Evolutionary conservation across 2,113 vertebrate species (phyloP), one percentile per base, ranked within the genome.

Genomic region (Paedocypris sp.): DNA sequence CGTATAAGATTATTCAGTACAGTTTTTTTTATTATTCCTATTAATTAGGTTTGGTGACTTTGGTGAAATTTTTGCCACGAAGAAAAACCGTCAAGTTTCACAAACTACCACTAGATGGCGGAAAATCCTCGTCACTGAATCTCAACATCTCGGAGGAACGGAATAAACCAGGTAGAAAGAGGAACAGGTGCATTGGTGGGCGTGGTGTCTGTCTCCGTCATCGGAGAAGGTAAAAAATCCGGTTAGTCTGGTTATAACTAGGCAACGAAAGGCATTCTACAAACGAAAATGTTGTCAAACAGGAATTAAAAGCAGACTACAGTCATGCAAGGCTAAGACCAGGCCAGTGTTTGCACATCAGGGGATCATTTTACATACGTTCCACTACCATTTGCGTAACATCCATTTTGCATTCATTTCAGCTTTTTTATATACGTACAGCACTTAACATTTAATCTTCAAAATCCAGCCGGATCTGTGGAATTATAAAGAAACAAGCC

Each of bases 261-360:
- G 11, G 2, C 38, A 43, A 10, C 38, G 36, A 58, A 15, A 58
- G 18, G 18, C 39, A 58, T 43, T 36, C 54, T 31, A 58, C 42
- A 25, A 45, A 58, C 4, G 39, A 71, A n/a, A n/a, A 75, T 65
- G 25, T 47, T 68, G 36, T 19, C 39, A 32, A 45, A 43, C 53
- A 22, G 53, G 53, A 22, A 57, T 42, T 16, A 13, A 23, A 12
- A 18, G 4, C 5, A 33, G 2, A 36, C 23, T 16, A 32, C 2
- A 33, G 2, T 23, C 11, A 15, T 23, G 6, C 12, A 11, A 20
- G 13, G 11, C 26, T 6, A 20, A 3, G 18, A 20, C 22, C 16
- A 33, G 19, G 20, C 20, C 33, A 18, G 33, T 23, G 4, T 5
- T 3, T 3, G n/a, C 3, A 35, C 33, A 26, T 3, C 18, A 10